Base-by-base conservation (phyloP, 2,113 vertebrate species). In the Toxotes chatareus region DNA sequence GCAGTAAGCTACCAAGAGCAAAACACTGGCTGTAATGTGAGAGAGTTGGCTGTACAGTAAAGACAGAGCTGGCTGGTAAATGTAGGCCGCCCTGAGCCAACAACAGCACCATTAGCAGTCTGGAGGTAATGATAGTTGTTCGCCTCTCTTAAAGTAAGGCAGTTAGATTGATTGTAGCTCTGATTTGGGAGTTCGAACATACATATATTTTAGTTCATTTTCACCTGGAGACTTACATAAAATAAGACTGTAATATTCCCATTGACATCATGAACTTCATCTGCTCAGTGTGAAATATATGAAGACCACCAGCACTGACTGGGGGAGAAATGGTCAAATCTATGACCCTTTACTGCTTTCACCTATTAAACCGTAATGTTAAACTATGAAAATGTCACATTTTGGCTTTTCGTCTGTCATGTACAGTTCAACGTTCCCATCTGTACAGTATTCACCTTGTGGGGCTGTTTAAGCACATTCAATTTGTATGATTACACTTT, bases 101-200 rank as follows among this genome's bases (percentile, higher is more conserved):
- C 76, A 92, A 84, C 82, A 87, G 85, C 89, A 88, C 78, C 72
- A 90, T 92, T 92, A 87, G 69, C 82, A 83, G 60, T 85, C 82
- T 84, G 72, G 79, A 84, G 67, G 79, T 90, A 86, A 89, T 92
- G 82, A 76, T 71, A 64, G 78, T 79, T 90, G 82, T 82, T 82
- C 32, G 8, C 57, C 55, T 0, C 66, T 83, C 75, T 83, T 46
- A 85, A 47, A 77, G 69, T 72, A 56, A 73, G 23, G 17, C 63
- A 71, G 70, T 89, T 80, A 88, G 60, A 88, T 68, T 80, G 70
- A 80, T 86, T 69, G 63, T 65, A 75, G 69, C 4, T 42, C 64
- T 19, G 38, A 74, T 87, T 85, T 71, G 27, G 38, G 42, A 76
- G 16, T 78, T 27, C 2, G 60, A 23, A 76, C 31, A 47, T 65